A percentile compares a stretch with the other conserved stretches of the same genome.
These are phyloP conservation scores for Akabosia matsudoensis DNA, from an alignment of 1,140 invertebrate species.

Conservation along the genomic window DNA sequence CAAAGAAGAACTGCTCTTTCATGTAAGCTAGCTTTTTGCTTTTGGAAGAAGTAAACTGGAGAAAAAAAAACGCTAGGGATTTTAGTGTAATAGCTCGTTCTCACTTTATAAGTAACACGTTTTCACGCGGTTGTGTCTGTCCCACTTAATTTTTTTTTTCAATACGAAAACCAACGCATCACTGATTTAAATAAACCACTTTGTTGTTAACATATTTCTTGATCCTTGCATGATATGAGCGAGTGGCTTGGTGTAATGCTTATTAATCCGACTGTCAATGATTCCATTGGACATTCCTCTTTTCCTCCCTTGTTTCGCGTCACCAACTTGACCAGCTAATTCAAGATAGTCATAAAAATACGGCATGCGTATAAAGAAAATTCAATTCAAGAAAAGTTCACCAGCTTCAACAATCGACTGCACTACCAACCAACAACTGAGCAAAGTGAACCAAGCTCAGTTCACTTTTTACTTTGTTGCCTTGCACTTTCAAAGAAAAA, in stretches of 20 bases:
- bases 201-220: not conserved
- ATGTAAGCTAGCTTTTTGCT: not conserved
- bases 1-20: not conserved
- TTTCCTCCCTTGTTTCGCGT: not conserved
- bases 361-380: not conserved
- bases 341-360: slow-evolving; percentile 22
- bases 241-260: not conserved
- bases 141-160: not conserved
- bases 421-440: too few species aligned
- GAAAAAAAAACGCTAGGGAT: too few species aligned
- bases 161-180: not conserved
- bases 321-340: slow-evolving; percentile 13
- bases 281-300: not conserved
- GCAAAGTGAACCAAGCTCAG: too few species aligned
- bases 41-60: not conserved
- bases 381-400: not conserved
- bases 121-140: not conserved
- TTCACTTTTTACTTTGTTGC: too few species aligned
- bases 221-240: not conserved
- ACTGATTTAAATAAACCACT: not conserved
- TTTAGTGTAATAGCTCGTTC: not conserved
- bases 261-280: not conserved
- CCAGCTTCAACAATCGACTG: not conserved
- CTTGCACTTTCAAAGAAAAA: too few species aligned
- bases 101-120: not conserved